A percentile compares a stretch with the other conserved stretches of the same genome.
phyloP scores from a whole-genome alignment of 2,113 vertebrate genomes.

The Montifringilla adamsi region DNA sequence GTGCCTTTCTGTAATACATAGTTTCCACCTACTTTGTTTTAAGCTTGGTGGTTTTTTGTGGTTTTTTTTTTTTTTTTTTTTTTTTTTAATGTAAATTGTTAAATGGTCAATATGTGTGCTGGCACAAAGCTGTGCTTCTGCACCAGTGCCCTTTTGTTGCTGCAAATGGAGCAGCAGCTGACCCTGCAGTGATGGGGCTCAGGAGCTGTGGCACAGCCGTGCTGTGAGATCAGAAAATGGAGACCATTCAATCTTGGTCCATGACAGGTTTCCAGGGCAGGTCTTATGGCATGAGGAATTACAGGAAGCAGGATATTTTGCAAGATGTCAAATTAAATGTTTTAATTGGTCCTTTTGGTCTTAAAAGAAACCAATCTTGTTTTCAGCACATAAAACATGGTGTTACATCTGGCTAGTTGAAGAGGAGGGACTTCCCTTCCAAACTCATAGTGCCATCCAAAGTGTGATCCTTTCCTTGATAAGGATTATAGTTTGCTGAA shows the following conservation, averaged over 20 bases:
- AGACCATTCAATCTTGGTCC: neutral
- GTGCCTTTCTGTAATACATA: neutral
- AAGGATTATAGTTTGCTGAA: neutral
- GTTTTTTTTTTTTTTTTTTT: neutral
- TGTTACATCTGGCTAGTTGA: neutral
- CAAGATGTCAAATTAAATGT: neutral
- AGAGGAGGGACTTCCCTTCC: neutral
- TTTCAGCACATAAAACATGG: neutral
- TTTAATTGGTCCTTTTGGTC: neutral
- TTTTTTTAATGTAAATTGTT: neutral
- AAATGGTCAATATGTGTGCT: neutral
- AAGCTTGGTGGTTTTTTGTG: neutral
- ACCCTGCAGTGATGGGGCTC: rapidly evolving
- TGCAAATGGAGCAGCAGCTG: neutral
- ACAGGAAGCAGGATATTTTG: neutral
- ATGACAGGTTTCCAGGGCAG: neutral
- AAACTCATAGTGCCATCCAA: neutral
- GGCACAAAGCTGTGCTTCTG: neutral
- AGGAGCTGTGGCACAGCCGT: neutral
- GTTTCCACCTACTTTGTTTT: neutral
- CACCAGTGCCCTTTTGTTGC: neutral
- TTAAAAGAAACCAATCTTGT: neutral
- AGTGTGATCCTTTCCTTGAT: neutral
- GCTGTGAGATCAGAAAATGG: neutral
- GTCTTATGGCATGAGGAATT: neutral